Conservation (phyloP, 2,797 vertebrate species). For the Coregonus suidteri region DNA sequence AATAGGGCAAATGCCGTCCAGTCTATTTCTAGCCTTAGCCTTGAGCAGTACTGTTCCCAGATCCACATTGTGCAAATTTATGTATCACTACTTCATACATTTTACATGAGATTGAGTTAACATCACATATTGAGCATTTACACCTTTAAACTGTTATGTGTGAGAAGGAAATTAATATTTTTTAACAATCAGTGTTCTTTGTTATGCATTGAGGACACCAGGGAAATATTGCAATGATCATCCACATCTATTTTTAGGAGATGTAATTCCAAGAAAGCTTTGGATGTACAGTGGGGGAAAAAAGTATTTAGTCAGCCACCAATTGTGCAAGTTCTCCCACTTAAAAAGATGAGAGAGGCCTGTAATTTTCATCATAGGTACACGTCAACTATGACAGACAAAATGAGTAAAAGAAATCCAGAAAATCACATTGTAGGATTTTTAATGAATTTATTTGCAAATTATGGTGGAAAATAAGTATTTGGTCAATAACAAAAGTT, state of each 20-base stretch:
- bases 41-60: neutral
- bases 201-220: neutral
- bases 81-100: slow-evolving; percentile 3
- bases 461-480: too few relatives aligned
- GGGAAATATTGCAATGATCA: neutral
- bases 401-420: too few relatives aligned
- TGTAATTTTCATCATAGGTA: too few relatives aligned
- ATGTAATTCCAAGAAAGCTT: neutral
- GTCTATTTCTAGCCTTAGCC: neutral
- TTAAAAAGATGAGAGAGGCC: too few relatives aligned
- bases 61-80: neutral
- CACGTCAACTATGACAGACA: too few relatives aligned
- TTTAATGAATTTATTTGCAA: too few relatives aligned
- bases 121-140: neutral
- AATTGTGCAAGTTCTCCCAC: too few relatives aligned
- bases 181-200: slow-evolving; percentile 40
- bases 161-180: neutral
- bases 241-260: neutral
- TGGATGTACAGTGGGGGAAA: too few relatives aligned
- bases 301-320: too few relatives aligned
- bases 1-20: too few relatives aligned
- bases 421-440: too few relatives aligned
- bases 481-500: too few relatives aligned
- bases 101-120: slow-evolving; percentile 18
- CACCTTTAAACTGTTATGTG: slow-evolving; percentile 9